Percentiles rank a stretch among this genome's conserved stretches.
phyloP scores from a whole-genome alignment of 2,113 vertebrate genomes.

The Chionomys nivalis region DNA sequence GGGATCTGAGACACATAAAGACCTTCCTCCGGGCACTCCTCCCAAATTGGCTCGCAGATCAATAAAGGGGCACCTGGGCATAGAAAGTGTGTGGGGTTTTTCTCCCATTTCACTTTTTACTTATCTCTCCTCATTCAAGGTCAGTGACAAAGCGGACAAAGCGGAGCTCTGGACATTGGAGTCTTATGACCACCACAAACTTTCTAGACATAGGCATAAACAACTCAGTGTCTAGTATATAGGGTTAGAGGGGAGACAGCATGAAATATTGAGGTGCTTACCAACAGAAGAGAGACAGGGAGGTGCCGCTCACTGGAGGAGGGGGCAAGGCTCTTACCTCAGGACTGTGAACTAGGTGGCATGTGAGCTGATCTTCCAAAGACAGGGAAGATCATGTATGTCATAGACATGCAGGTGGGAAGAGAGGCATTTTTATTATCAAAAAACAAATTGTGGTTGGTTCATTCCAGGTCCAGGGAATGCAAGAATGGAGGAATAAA shows the following conservation, averaged over 20 bases:
- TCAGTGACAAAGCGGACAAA: neutral
- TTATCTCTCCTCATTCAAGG: neutral
- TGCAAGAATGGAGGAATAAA: neutral
- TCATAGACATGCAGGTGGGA: neutral
- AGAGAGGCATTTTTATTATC: neutral
- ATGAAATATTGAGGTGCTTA: neutral
- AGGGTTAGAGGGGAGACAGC: neutral
- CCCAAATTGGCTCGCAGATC: neutral
- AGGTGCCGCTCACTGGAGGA: neutral
- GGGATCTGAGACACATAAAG: neutral
- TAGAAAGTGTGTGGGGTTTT: neutral
- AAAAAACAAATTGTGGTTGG: neutral
- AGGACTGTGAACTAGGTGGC: neutral
- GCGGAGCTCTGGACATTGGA: neutral
- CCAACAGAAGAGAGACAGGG: neutral
- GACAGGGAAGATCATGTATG: neutral
- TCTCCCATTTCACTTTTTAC: neutral
- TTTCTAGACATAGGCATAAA: neutral
- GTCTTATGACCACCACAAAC: neutral
- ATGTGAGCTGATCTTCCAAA: neutral
- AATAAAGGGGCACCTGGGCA: neutral
- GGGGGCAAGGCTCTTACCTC: neutral
- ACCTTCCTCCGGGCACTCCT: slow-evolving; percentile 27
- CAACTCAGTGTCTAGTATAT: neutral
- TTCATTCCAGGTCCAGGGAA: neutral